Base-by-base conservation (phyloP, 1,140 invertebrate species). In the Diprion similis region DNA sequence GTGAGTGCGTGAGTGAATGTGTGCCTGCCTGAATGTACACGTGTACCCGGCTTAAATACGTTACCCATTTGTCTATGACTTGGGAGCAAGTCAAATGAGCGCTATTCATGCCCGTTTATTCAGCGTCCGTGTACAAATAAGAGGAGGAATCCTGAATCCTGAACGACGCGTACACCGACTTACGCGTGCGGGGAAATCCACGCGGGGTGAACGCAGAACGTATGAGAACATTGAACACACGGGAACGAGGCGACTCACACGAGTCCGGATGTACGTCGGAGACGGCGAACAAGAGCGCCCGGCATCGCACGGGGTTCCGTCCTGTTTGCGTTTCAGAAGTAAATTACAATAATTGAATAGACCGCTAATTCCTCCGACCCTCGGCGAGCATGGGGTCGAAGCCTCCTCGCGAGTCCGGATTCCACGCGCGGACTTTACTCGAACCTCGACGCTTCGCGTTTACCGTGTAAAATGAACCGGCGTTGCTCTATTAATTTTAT, bases 311-410 rank as follows among this genome's bases (percentile, higher is more conserved):
- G 45, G 46, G 45, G 59, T 19, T 71, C 71, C 65, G 18, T 15
- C 66, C 45, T 86, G 81, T 87, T 87, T 87, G 85, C 82, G 81
- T 87, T 88, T 81, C 82, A 78, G 80, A 87, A 87, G 84, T 84
- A 86, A 87, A 87, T 87, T 86, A 87, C 82, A 86, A 87, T 88
- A 87, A 88, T 87, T 84, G 85, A 88, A 88, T 87, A 86, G 82
- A 84, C 85, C 82, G 75, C 80, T 87, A 86, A 87, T 85, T 87
- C 78, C 79, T 80, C 76, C 66, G 75, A 71, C 69, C 68, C 46
- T 72, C 45, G 59, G 72, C 71, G 48, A 59, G 71, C 73, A 64
- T n/a, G 66, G 37, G 17, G 48, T 67, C 46, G 17, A 59, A 8
- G 45, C 46, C 47, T n/a, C 73, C 66, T 48, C 51, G 66, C 48